Conservation (phyloP, 2,888 invertebrate genomes). For the Lissocephala sabroskyi region DNA sequence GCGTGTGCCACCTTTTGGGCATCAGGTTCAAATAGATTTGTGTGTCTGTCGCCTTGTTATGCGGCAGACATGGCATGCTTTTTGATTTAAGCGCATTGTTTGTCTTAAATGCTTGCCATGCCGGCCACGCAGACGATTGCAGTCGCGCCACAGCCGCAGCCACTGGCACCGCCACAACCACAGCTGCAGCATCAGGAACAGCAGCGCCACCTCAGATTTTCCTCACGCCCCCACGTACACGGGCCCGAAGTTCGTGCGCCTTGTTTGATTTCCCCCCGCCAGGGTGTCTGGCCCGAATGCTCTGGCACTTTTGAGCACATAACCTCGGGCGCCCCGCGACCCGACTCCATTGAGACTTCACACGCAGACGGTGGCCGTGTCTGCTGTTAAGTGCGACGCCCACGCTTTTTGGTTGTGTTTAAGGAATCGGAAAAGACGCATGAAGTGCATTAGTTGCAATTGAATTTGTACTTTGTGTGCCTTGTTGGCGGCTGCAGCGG, state of each 20-base stretch:
- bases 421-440: constrained; percentile 22
- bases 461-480: constrained; percentile 54
- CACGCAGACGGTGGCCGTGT: constrained; percentile 46
- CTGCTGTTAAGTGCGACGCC: constrained; percentile 38
- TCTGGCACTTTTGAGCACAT: constrained; percentile 39
- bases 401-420: constrained; percentile 4
- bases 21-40: constrained; percentile 44
- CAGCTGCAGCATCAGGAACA: constrained; percentile 3
- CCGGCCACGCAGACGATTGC: constrained; percentile 57
- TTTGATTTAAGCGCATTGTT: constrained; percentile 63
- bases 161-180: constrained; percentile 35
- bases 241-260: constrained; percentile 25
- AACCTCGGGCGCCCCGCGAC: constrained; percentile 27
- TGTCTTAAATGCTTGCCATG: constrained; percentile 60
- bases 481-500: constrained; percentile 6
- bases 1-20: constrained; percentile 19
- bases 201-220: neutral
- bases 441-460: constrained; percentile 66
- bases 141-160: constrained; percentile 9
- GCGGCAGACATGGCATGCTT: constrained; percentile 54
- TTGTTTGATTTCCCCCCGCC: constrained; percentile 55
- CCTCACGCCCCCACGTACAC: neutral
- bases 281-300: constrained; percentile 15
- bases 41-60: constrained; percentile 42
- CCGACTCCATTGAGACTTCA: constrained; percentile 38